Evolutionary conservation across 2,888 invertebrate genomes (phyloP).

Genomic region (Parelbella ahira): DNA sequence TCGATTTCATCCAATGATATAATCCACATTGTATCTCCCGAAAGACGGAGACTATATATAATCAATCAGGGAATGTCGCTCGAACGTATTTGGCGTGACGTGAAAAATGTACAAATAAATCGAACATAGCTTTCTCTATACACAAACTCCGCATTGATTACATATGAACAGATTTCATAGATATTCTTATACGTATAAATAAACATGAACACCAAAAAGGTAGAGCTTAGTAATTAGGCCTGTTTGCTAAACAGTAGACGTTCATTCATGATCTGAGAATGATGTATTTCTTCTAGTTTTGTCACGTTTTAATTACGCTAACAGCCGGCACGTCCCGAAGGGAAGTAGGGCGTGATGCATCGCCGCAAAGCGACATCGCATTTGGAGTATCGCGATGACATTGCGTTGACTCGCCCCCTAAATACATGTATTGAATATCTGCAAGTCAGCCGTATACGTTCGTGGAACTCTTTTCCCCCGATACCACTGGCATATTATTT

Average conservation of each 20-base stretch:
- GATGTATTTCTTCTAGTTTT: conserved; percentile 61
- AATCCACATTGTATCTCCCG: not conserved
- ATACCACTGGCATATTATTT: no score
- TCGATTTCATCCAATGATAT: conserved; percentile 4
- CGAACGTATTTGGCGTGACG: conserved; percentile 2
- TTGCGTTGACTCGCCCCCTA: conserved; percentile 18
- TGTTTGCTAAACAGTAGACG: conserved; percentile 19
- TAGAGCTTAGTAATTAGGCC: conserved; percentile 11
- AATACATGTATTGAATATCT: conserved; percentile 27
- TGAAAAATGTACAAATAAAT: conserved; percentile 1
- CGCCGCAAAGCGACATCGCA: conserved; percentile 53
- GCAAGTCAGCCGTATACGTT: conserved; percentile 11
- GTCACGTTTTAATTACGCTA: conserved; percentile 76
- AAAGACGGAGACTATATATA: conserved; percentile 1
- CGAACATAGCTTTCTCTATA: not conserved
- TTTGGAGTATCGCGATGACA: conserved; percentile 39
- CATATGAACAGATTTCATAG: no score
- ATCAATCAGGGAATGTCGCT: conserved; percentile 10
- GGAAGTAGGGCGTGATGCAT: conserved; percentile 67
- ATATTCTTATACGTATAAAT: no score
- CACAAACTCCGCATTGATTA: no score
- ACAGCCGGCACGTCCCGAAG: conserved; percentile 62
- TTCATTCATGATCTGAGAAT: conserved; percentile 40
- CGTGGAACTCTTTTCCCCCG: not conserved
- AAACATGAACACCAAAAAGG: no score